These are phyloP conservation scores for Sphecodes monilicornis DNA, from an alignment of 2,888 invertebrate genomes.

Conservation along the genomic window DNA sequence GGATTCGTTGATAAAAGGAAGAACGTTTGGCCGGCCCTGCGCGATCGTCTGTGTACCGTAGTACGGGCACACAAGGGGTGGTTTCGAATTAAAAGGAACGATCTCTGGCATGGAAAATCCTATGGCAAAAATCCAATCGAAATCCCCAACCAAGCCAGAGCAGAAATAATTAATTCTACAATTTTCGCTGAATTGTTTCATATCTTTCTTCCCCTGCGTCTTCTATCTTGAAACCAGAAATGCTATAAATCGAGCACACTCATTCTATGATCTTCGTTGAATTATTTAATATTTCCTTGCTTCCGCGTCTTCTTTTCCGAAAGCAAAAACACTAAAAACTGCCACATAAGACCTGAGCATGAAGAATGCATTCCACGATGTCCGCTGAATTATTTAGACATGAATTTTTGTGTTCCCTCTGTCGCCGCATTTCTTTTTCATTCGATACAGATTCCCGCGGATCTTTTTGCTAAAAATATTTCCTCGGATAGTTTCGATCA, in stretches of 20 bases:
- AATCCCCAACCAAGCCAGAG: neutral
- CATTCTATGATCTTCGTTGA: neutral
- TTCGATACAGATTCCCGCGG: neutral
- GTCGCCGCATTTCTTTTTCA: neutral
- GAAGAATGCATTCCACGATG: neutral
- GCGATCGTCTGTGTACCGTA: conserved; percentile 6
- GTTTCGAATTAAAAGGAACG: neutral
- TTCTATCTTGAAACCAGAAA: neutral
- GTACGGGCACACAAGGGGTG: neutral
- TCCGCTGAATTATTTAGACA: neutral
- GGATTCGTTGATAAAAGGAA: conserved; percentile 72
- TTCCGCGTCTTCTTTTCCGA: neutral
- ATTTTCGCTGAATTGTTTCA: neutral
- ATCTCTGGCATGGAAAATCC: neutral
- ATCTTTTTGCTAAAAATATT: neutral
- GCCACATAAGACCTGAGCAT: neutral
- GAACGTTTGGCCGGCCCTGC: conserved; percentile 36
- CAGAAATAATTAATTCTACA: neutral
- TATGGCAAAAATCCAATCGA: neutral
- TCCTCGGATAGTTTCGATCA: neutral
- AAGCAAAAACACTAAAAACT: neutral
- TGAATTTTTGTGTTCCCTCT: neutral
- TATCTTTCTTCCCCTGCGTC: neutral
- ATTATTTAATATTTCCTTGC: neutral
- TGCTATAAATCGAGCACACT: neutral